Percentiles rank a stretch among this genome's conserved stretches.
These are phyloP conservation scores for Argopecten irradians DNA, from an alignment of 1,140 invertebrate species.

Conservation along the genomic window DNA sequence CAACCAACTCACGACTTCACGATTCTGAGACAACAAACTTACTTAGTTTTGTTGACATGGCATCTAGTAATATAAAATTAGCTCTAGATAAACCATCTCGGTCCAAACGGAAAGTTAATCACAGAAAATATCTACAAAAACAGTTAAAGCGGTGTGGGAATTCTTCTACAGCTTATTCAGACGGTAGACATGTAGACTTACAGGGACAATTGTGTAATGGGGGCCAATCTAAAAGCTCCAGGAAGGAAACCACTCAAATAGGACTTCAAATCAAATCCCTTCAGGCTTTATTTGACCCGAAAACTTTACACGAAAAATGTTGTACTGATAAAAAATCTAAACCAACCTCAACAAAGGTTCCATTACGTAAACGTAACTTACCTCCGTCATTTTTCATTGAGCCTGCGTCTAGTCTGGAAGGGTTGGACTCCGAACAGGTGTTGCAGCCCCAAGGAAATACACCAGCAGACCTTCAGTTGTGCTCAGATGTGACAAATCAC, in stretches of 20 bases:
- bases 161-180: slow-evolving; percentile 37
- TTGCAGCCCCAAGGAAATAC: not conserved
- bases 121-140: slow-evolving; percentile 74
- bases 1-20: not conserved
- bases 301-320: slow-evolving; percentile 68
- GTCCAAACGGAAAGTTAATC: slow-evolving; percentile 72
- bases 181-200: slow-evolving; percentile 31
- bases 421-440: not conserved
- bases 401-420: slow-evolving; percentile 47
- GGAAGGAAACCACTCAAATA: slow-evolving; percentile 64
- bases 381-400: slow-evolving; percentile 72
- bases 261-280: slow-evolving; percentile 71
- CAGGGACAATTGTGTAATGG: not conserved
- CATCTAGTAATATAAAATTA: slow-evolving; percentile 69
- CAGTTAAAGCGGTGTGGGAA: slow-evolving; percentile 67
- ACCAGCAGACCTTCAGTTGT: slow-evolving; percentile 30
- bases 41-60: slow-evolving; percentile 70
- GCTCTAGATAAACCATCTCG: slow-evolving; percentile 67
- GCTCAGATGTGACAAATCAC: slow-evolving; percentile 32
- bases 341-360: slow-evolving; percentile 53
- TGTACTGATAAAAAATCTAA: slow-evolving; percentile 58
- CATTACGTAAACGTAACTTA: slow-evolving; percentile 66
- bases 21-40: slow-evolving; percentile 60
- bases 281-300: slow-evolving; percentile 72
- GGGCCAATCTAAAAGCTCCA: slow-evolving; percentile 45